Percentiles rank a stretch among this genome's conserved stretches.
phyloP scores from a whole-genome alignment of 2,888 invertebrate species.

The Tipula vernalis region DNA sequence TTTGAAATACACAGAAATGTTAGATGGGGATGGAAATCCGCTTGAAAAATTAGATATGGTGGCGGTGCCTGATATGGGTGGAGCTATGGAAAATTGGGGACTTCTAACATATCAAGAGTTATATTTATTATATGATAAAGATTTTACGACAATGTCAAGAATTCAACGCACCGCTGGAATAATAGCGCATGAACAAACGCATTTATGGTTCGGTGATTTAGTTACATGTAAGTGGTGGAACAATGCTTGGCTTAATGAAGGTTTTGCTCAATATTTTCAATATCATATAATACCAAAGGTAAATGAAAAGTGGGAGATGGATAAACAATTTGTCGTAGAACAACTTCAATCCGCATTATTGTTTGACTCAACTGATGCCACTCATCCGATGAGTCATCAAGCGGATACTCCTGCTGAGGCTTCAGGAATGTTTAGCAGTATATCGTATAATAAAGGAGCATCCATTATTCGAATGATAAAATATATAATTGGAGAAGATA shows the following conservation, averaged over 20 bases:
- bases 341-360: slow-evolving; percentile 51
- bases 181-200: slow-evolving; percentile 47
- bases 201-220: slow-evolving; percentile 72
- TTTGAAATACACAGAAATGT: slow-evolving; percentile 31
- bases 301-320: slow-evolving; percentile 47
- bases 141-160: slow-evolving; percentile 42
- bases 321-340: slow-evolving; percentile 55
- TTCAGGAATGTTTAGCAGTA: slow-evolving; percentile 47
- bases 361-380: slow-evolving; percentile 42
- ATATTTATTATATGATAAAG: slow-evolving; percentile 49
- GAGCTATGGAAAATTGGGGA: slow-evolving; percentile 94
- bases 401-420: slow-evolving; percentile 46
- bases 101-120: slow-evolving; percentile 49
- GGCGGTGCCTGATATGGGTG: slow-evolving; percentile 67
- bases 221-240: slow-evolving; percentile 60
- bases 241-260: slow-evolving; percentile 61
- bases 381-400: slow-evolving; percentile 46
- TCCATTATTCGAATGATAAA: slow-evolving; percentile 54
- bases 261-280: slow-evolving; percentile 58
- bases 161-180: slow-evolving; percentile 37
- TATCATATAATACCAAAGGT: slow-evolving; percentile 30
- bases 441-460: slow-evolving; percentile 59
- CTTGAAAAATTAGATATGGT: slow-evolving; percentile 79
- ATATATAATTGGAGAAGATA: slow-evolving; percentile 41
- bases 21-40: slow-evolving; percentile 21